Percentiles rank a stretch among this genome's conserved stretches.
Evolutionary conservation across 2,888 invertebrate species (phyloP).

Genomic region (Nemoura dubitans): DNA sequence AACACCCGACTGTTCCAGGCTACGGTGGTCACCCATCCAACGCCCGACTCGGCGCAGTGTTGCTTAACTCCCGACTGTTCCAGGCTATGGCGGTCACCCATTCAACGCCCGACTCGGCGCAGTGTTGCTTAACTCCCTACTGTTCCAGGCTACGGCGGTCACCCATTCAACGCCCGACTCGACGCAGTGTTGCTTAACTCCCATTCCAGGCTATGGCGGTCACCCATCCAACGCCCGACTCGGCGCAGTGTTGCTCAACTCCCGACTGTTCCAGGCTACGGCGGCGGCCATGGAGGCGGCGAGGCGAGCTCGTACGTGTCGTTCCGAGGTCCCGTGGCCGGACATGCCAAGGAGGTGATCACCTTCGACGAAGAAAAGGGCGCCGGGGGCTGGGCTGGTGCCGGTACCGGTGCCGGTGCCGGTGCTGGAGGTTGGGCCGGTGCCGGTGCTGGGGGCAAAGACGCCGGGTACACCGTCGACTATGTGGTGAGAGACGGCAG

Average conservation of each 20-base stretch:
- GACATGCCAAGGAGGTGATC: background rate
- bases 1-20: no score
- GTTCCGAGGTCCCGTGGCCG: constrained; percentile 18
- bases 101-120: no score
- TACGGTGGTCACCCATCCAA: no score
- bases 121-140: no score
- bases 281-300: constrained; percentile 19
- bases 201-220: no score
- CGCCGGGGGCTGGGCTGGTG: background rate
- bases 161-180: no score
- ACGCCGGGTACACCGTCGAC: background rate
- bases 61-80: no score
- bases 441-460: background rate
- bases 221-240: background rate
- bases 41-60: no score
- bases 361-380: constrained; percentile 16
- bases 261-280: background rate
- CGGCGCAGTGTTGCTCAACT: background rate
- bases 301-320: constrained; percentile 9
- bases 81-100: no score
- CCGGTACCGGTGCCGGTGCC: background rate
- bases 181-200: no score
- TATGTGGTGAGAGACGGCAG: constrained; percentile 22
- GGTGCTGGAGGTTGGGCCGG: background rate
- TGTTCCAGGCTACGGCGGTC: no score